Percentiles rank a stretch among this genome's conserved stretches.
Evolutionary conservation across 2,797 vertebrate species (phyloP).

Genomic region (Gobionotothen gibberifrons): DNA sequence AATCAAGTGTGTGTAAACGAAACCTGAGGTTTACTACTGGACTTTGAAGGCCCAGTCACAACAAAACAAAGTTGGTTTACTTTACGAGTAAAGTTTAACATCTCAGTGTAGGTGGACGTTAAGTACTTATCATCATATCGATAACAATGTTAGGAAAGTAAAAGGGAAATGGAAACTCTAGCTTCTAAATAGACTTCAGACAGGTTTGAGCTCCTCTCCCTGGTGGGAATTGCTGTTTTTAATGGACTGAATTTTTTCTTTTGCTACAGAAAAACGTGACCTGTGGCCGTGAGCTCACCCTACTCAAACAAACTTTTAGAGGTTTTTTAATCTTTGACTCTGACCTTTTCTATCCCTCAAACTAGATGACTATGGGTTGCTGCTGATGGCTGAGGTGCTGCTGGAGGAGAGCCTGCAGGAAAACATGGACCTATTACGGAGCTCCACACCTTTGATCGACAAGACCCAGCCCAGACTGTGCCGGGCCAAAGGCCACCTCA

Average conservation of each 20-base stretch:
- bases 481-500: slow-evolving; percentile 89
- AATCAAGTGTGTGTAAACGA: slow-evolving; percentile 61
- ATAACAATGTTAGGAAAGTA: slow-evolving; percentile 28
- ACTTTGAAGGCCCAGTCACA: background rate
- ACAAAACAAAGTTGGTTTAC: background rate
- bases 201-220: slow-evolving; percentile 30
- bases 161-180: slow-evolving; percentile 47
- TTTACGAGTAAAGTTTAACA: slow-evolving; percentile 24
- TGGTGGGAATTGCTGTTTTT: slow-evolving; percentile 55
- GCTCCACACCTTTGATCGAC: slow-evolving; percentile 87
- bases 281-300: slow-evolving; percentile 35
- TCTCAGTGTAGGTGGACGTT: slow-evolving; percentile 14
- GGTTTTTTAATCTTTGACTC: background rate
- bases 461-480: slow-evolving; percentile 86
- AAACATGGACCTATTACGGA: slow-evolving; percentile 87
- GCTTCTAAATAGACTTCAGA: slow-evolving; percentile 33
- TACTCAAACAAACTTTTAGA: slow-evolving; percentile 2
- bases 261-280: slow-evolving; percentile 57
- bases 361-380: slow-evolving; percentile 90
- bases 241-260: slow-evolving; percentile 47
- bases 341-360: slow-evolving; percentile 8
- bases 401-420: slow-evolving; percentile 93
- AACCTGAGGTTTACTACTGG: slow-evolving; percentile 16
- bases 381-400: slow-evolving; percentile 90
- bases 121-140: slow-evolving; percentile 35